A percentile compares a stretch with the other conserved stretches of the same genome.
These are phyloP conservation scores for Macrosteles quadrilineatus DNA, from an alignment of 1,140 invertebrate genomes.

Conservation along the genomic window DNA sequence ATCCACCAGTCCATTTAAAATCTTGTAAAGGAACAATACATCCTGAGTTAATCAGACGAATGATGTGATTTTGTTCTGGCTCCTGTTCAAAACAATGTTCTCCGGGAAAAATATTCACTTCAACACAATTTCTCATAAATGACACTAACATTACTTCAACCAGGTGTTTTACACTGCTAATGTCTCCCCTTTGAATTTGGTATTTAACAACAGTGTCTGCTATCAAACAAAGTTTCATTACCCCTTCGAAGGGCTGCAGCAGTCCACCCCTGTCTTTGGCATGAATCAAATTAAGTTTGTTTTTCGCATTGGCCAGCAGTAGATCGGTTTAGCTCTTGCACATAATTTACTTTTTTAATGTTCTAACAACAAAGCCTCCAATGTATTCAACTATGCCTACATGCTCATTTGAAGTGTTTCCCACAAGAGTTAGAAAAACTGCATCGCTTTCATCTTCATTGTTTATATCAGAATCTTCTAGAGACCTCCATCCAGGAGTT, in stretches of 20 bases:
- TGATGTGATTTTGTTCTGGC: no score
- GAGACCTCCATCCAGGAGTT: no score
- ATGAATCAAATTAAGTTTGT: background rate
- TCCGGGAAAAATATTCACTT: background rate
- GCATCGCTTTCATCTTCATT: background rate
- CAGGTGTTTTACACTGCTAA: background rate
- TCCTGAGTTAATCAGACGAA: no score
- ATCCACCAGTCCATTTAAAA: no score
- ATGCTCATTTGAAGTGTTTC: no score
- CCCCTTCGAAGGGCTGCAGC: no score
- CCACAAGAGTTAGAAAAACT: no score
- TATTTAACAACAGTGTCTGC: no score
- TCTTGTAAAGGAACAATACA: no score
- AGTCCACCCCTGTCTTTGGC: background rate
- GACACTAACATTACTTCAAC: background rate
- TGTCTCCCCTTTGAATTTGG: no score
- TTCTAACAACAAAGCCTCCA: background rate
- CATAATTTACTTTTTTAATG: background rate
- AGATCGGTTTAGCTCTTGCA: background rate
- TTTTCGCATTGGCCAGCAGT: background rate
- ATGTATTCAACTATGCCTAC: background rate
- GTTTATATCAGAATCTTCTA: background rate
- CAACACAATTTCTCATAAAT: background rate
- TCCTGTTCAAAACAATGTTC: no score
- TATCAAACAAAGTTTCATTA: no score